Conservation (phyloP, 2,113 vertebrate genomes). For the Brachyistius frenatus region DNA sequence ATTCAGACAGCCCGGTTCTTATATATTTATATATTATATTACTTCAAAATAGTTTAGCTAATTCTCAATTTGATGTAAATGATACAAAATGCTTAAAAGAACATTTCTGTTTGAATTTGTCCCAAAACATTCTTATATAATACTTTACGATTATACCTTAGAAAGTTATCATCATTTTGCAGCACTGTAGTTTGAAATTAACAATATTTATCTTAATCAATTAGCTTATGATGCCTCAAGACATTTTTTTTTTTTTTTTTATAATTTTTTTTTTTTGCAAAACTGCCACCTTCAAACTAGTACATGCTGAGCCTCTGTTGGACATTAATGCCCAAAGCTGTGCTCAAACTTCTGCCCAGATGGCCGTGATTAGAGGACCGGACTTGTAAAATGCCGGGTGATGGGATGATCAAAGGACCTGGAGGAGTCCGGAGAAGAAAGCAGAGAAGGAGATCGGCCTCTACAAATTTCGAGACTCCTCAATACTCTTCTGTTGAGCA, state of each 20-base stretch:
- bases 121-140: too few species aligned
- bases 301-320: not conserved
- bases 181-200: too few species aligned
- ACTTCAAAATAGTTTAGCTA: not conserved
- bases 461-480: not conserved
- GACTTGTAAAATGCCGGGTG: conserved; percentile 40
- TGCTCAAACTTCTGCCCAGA: conserved; percentile 39
- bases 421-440: conserved; percentile 7
- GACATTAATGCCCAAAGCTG: not conserved
- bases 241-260: not conserved
- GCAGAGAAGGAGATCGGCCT: conserved; percentile 18
- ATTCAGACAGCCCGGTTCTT: not conserved
- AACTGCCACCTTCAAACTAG: not conserved
- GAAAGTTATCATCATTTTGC: too few species aligned
- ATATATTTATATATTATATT: not conserved
- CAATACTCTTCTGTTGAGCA: conserved; percentile 11
- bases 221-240: too few species aligned
- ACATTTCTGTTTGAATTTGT: too few species aligned
- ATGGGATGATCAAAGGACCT: conserved; percentile 56
- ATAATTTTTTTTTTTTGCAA: not conserved
- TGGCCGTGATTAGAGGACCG: conserved; percentile 54
- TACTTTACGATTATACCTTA: too few species aligned
- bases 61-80: not conserved
- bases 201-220: too few species aligned
- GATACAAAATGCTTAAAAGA: not conserved